Evolutionary conservation across 2,888 invertebrate genomes (phyloP), one percentile per base, ranked within the genome.

Genomic region (Campaea margaritaria): DNA sequence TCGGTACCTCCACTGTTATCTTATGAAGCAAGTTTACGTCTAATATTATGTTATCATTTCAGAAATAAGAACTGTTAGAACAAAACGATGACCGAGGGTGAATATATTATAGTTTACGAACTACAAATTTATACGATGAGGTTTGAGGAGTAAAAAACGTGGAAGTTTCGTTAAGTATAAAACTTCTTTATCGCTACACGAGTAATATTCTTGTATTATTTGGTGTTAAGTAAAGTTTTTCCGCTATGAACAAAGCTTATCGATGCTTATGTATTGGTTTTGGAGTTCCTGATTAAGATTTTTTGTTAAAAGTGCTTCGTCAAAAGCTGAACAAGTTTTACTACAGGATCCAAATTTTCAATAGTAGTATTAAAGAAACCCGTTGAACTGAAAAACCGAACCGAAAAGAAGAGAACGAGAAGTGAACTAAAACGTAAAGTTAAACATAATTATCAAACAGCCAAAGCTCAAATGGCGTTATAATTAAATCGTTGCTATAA

Each of bases 1-100:
- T 89, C 86, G 81, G 86, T 89, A 86, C 85, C 87, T 87, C 84
- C 59, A 85, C 82, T 89, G 89, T 90, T 90, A 87, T 91, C 87
- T 88, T 84, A 87, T 83, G 86, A 86, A 84, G 82, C 82, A 79
- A 83, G 85, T 86, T 86, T 85, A 86, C 85, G 82, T 89, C 84
- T 86, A 83, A 88, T 89, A 87, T 85, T 81, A 82, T 86, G 85
- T 86, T 84, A 83, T 84, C 83, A 82, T 79, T 81, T 78, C 78
- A 77, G 80, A 76, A 80, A 81, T 61, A 67, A 64, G 64, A 64
- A 62, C 60, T 62, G 57, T 58, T 61, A 48, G 60, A 66, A 65
- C 59, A 75, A 78, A 74, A 74, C 67, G 70, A 72, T 76, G 68
- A 67, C 72, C 67, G 71, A 68, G 72, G 75, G 72, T 73, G 72